Percentiles rank a stretch among this genome's conserved stretches.
These are phyloP conservation scores for Anagrus nilaparvatae DNA, from an alignment of 1,140 invertebrate genomes.

Conservation along the genomic window DNA sequence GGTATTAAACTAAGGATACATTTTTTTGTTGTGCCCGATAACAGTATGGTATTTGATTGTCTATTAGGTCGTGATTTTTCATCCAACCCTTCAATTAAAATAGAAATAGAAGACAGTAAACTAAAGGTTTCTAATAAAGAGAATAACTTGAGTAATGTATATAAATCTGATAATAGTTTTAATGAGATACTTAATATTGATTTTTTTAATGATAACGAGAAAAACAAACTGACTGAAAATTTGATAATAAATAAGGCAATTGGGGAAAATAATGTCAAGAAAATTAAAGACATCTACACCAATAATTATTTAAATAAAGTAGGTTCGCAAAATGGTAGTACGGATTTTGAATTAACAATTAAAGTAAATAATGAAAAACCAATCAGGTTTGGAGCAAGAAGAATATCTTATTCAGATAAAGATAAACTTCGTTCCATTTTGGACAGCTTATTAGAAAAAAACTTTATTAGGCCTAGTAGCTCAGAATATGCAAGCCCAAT, in stretches of 20 bases:
- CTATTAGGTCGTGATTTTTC: no score
- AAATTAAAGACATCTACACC: neutral
- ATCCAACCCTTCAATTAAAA: no score
- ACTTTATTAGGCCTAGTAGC: neutral
- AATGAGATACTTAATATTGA: neutral
- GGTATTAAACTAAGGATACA: no score
- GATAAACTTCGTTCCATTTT: neutral
- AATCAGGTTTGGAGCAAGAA: conserved; percentile 5
- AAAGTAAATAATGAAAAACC: neutral
- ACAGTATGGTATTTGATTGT: no score
- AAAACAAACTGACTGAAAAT: neutral
- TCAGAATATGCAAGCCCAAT: neutral
- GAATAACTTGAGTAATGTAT: no score
- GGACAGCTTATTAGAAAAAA: neutral
- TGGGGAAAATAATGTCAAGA: neutral
- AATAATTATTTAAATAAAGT: neutral
- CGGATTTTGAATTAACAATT: neutral
- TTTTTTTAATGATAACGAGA: neutral
- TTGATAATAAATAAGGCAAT: neutral
- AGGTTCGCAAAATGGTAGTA: neutral
- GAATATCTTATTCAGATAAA: conserved; percentile 6
- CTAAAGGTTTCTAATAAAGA: no score
- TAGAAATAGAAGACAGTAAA: no score
- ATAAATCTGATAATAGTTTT: neutral
- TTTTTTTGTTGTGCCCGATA: no score